Evolutionary conservation across 1,140 invertebrate genomes (phyloP).

Genomic region (Diprion similis): DNA sequence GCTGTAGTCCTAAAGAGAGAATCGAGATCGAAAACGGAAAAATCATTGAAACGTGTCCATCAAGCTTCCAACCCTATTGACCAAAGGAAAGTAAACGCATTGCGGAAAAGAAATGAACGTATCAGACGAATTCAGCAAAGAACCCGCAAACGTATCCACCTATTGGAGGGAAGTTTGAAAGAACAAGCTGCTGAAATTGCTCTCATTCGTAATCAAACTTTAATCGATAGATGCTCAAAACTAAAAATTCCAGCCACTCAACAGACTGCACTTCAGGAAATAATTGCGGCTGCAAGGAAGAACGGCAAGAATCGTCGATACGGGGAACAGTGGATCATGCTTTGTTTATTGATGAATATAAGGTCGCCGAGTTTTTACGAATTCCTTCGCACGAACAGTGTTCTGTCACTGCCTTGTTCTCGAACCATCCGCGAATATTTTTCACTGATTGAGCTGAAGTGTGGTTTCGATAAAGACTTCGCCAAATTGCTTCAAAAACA

Average conservation of each 20-base stretch:
- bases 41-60: neutral
- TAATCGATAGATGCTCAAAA: neutral
- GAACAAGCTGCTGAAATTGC: neutral
- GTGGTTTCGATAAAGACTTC: constrained; percentile 31
- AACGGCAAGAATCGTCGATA: neutral
- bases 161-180: neutral
- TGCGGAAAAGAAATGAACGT: neutral
- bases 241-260: neutral
- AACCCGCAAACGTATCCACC: constrained; percentile 1
- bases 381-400: neutral
- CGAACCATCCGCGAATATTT: neutral
- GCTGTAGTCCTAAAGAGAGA: neutral
- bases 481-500: constrained; percentile 20
- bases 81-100: neutral
- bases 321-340: constrained; percentile 9
- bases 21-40: neutral
- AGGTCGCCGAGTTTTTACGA: neutral
- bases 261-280: neutral
- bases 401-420: neutral
- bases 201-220: neutral
- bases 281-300: neutral
- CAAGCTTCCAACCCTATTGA: neutral
- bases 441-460: constrained; percentile 11
- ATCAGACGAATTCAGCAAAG: neutral
- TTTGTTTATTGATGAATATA: constrained; percentile 1